Base-by-base conservation (phyloP, 2,888 invertebrate species). In the Hirtodrosophila cameraria region DNA sequence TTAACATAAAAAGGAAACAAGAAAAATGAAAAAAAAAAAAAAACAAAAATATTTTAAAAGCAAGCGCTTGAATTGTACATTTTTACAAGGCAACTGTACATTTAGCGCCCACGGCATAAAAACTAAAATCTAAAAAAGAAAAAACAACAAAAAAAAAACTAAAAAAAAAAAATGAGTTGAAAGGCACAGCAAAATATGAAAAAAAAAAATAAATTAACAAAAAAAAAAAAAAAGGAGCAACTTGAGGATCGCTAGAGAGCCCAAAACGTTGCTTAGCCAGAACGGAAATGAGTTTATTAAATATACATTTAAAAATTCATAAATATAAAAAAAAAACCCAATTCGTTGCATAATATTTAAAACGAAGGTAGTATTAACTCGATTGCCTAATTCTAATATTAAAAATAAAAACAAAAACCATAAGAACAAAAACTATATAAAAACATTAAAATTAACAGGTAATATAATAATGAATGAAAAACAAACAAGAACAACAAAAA, bases 311-410 rank as follows among this genome's bases (percentile, higher is more conserved):
- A 79, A 83, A 68, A 74, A 80, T 76, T 73, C 60, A 84, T 72
- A 68, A 68, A 62, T 36, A 48, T 49, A 71, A 75, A 50, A 33
- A 35, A 70, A 68, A 61, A 75, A 66, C 66, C 66, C 65, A 80
- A 86, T 82, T 86, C 88, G 86, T 86, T 86, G 85, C 85, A 88
- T 88, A 80, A 80, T 80, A 82, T 86, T 86, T 88, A 86, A 87
- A 86, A 86, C 87, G 87, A 86, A 87, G 77, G 87, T 86, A 86
- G 88, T 85, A 87, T 82, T 86, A 81, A 85, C 84, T 84, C 87
- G 86, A 88, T 88, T 88, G 88, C 88, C 89, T 89, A 89, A 89
- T 89, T 88, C 89, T 88, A 87, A 86, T 87, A 87, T 85, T 86
- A 85, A 75, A 71, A 76, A 75, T 60, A 50, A 75, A 78, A 87